Percentiles rank a stretch among this genome's conserved stretches.
phyloP scores from a whole-genome alignment of 2,888 invertebrate species.

The Ichneumon xanthorius region DNA sequence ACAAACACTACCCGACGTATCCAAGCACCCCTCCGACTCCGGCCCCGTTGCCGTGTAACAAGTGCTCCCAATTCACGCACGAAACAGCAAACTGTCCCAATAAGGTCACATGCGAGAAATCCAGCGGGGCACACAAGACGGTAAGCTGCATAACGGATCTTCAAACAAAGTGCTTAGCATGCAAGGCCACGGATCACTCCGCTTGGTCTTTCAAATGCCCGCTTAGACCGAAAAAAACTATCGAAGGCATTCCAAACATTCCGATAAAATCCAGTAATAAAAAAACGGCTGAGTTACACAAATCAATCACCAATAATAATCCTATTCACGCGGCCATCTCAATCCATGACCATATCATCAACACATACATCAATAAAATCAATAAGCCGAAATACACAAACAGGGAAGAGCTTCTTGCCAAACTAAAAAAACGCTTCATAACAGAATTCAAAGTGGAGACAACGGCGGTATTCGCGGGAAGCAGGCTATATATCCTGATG shows the following conservation, averaged over 20 bases:
- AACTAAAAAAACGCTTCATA: conserved; percentile 1
- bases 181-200: conserved; percentile 17
- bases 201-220: conserved; percentile 25
- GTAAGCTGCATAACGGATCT: background rate
- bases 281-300: conserved; percentile 10
- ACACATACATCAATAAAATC: conserved; percentile 15
- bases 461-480: background rate
- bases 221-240: background rate
- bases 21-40: conserved; percentile 35
- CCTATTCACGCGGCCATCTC: conserved; percentile 16
- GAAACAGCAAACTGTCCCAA: background rate
- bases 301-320: conserved; percentile 2
- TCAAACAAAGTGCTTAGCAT: conserved; percentile 12
- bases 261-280: conserved; percentile 8
- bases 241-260: conserved; percentile 7
- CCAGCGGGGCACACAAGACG: background rate
- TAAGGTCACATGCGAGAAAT: conserved; percentile 10
- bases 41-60: conserved; percentile 9
- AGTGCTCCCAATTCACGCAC: conserved; percentile 23
- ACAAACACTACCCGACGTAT: conserved; percentile 37
- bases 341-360: conserved; percentile 10
- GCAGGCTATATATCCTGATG: background rate
- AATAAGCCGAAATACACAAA: conserved; percentile 10
- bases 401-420: background rate
- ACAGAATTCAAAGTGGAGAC: background rate